Base-by-base conservation (phyloP, 1,140 invertebrate genomes). In the Cyclina sinensis region DNA sequence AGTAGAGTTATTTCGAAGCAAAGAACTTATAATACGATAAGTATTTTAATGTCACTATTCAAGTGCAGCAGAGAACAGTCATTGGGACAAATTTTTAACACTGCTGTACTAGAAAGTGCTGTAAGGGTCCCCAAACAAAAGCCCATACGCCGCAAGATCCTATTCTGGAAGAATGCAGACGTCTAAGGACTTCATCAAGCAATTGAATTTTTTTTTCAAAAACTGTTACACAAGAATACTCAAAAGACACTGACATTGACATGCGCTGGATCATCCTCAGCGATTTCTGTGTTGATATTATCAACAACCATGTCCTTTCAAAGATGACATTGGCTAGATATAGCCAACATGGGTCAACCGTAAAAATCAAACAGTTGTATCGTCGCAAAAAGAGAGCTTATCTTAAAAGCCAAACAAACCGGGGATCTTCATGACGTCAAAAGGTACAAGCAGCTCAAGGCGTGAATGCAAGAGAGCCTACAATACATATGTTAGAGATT, bases 101-200 rank as follows among this genome's bases (percentile, higher is more conserved):
- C n/a, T n/a, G n/a, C n/a, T n/a, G n/a, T n/a, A n/a, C n/a, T n/a
- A n/a, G n/a, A n/a, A n/a, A n/a, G n/a, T n/a, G n/a, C n/a, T n/a
- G n/a, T n/a, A n/a, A n/a, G n/a, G n/a, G n/a, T n/a, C n/a, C n/a
- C n/a, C n/a, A n/a, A n/a, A 21, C 4, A 27, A 7, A 27, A 70
- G 37, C 65, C 16, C 11, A 16, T 32, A 30, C 14, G 9, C 7
- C 65, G 37, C 12, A 70, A 35, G n/a, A 39, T 35, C 16, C 37
- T 70, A 4, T 21, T 70, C 16, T 70, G 65, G 65, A n/a, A 70
- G 35, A 70, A 70, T 35, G 65, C 65, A 30, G 21, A 70, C 7
- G 5, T 70, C n/a, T n/a, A n/a, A n/a, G 16, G 65, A 70, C n/a
- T 32, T 14, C 65, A 70, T 35, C 3, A 14, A 35, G 14, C 32